Evolutionary conservation across 2,888 invertebrate species (phyloP).

Genomic region (Pycnomerus fuliginosus): DNA sequence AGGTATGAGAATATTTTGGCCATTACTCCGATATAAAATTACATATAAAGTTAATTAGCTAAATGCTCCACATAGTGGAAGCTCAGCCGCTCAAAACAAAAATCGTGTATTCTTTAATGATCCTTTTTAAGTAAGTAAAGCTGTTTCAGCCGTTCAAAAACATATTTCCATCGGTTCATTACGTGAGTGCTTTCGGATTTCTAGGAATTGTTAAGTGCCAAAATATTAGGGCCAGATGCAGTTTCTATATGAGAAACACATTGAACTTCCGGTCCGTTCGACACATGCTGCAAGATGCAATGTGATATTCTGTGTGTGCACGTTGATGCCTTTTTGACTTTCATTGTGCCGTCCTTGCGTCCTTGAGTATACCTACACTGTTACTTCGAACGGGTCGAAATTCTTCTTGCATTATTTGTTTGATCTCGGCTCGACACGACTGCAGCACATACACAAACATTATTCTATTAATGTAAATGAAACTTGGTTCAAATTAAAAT

Average conservation of each 20-base stretch:
- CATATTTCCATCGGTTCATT: too few relatives aligned
- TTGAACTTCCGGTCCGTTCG: conserved; percentile 45
- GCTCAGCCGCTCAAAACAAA: too few relatives aligned
- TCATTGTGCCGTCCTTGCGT: conserved; percentile 6
- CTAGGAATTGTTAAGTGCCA: conserved; percentile 29
- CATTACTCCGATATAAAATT: conserved; percentile 14
- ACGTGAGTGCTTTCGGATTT: too few relatives aligned
- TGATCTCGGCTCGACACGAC: too few relatives aligned
- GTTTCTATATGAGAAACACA: conserved; percentile 48
- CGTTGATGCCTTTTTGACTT: conserved; percentile 19
- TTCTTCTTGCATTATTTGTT: not conserved
- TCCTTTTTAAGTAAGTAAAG: too few relatives aligned
- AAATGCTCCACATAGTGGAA: conserved; percentile 12
- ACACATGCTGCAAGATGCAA: conserved; percentile 37
- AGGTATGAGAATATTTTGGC: conserved; percentile 19
- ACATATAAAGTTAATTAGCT: conserved; percentile 16
- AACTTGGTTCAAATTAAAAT: too few relatives aligned
- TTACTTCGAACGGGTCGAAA: conserved; percentile 5
- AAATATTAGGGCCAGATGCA: conserved; percentile 38
- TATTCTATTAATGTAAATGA: too few relatives aligned
- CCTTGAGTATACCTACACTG: conserved; percentile 21
- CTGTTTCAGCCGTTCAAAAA: too few relatives aligned
- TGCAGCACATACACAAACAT: too few relatives aligned
- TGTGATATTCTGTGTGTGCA: conserved; percentile 31
- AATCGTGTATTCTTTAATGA: too few relatives aligned